Percentiles rank a stretch among this genome's conserved stretches.
These are phyloP conservation scores for Falco rusticolus DNA, from an alignment of 2,797 vertebrate genomes.

Conservation along the genomic window DNA sequence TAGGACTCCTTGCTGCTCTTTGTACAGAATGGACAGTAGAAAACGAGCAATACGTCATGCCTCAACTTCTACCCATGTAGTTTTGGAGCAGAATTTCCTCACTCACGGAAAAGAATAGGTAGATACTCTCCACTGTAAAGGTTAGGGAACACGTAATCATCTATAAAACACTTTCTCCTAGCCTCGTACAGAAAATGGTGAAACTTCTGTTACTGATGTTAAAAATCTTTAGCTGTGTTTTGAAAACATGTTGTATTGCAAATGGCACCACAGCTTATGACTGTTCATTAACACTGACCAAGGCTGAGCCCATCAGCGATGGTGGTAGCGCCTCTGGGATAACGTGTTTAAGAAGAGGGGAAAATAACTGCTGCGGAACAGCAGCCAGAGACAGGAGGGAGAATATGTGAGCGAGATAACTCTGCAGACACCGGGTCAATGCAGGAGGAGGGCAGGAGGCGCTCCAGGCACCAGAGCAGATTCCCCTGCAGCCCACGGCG, in stretches of 20 bases:
- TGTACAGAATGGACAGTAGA: neutral
- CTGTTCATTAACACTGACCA: neutral
- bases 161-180: neutral
- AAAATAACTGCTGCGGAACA: too few relatives aligned
- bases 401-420: neutral
- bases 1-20: neutral
- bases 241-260: neutral
- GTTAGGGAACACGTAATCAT: neutral
- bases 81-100: neutral
- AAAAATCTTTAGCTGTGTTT: neutral
- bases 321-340: too few relatives aligned
- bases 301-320: too few relatives aligned
- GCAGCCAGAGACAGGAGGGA: too few relatives aligned
- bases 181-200: neutral
- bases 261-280: neutral
- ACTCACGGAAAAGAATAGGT: neutral
- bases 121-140: neutral
- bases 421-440: neutral
- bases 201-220: neutral
- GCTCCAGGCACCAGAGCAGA: neutral
- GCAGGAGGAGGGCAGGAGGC: neutral
- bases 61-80: neutral
- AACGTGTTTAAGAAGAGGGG: too few relatives aligned
- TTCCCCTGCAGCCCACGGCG: too few relatives aligned
- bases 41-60: neutral